Evolutionary conservation across 2,888 invertebrate genomes (phyloP).

Genomic region (Endotricha flammealis): DNA sequence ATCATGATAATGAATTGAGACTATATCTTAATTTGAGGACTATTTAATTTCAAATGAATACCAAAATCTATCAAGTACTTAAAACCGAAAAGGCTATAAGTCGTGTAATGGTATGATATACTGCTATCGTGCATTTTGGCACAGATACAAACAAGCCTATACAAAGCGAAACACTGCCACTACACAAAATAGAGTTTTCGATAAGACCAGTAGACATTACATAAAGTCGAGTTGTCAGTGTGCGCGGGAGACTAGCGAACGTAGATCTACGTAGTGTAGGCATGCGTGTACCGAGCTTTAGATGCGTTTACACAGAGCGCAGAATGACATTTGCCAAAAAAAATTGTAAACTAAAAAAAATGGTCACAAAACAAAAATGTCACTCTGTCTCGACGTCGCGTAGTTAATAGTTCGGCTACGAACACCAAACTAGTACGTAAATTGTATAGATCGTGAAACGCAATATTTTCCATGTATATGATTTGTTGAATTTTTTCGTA

Average conservation of each 20-base stretch:
- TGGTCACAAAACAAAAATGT: constrained; percentile 28
- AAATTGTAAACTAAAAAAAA: constrained; percentile 4
- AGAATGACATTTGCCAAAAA: constrained; percentile 19
- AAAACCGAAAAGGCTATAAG: background rate
- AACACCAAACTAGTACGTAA: constrained; percentile 72
- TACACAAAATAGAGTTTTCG: constrained; percentile 28
- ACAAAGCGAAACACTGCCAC: constrained; percentile 45
- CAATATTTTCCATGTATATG: constrained; percentile 63
- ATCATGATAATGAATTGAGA: no score
- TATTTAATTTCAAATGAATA: no score
- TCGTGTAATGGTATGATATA: background rate
- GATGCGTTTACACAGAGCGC: constrained; percentile 35
- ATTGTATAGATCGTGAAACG: constrained; percentile 62
- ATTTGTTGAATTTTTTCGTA: constrained; percentile 56
- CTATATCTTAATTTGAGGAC: no score
- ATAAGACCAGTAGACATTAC: constrained; percentile 21
- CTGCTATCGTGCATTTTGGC: background rate
- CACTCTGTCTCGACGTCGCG: constrained; percentile 29
- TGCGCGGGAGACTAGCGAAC: constrained; percentile 49
- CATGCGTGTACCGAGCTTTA: constrained; percentile 58
- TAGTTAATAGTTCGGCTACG: constrained; percentile 58
- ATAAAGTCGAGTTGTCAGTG: constrained; percentile 55
- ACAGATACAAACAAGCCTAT: background rate
- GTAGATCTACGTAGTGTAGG: constrained; percentile 63
- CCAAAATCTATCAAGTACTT: no score